These are phyloP conservation scores for Paratrypauchen microcephalus DNA, from an alignment of 2,797 vertebrate genomes.

Conservation along the genomic window DNA sequence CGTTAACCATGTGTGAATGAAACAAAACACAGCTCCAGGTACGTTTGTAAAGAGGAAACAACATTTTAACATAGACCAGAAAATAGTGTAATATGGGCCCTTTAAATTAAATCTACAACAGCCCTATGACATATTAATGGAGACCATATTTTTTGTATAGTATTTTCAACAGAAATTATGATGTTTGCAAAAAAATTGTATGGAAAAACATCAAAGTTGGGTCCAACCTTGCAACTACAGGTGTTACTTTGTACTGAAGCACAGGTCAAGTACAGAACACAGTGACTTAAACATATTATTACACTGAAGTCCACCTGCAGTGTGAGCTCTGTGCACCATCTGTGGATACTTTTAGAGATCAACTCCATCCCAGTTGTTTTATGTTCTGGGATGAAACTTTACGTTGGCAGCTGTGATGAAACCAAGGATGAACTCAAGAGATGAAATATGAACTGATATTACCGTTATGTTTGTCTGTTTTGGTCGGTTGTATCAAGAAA, in stretches of 20 bases:
- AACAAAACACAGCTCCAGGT: no score
- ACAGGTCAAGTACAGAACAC: constrained; percentile 16
- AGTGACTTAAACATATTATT: background rate
- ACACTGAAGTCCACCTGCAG: constrained; percentile 20
- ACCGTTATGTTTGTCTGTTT: background rate
- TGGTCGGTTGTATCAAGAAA: background rate
- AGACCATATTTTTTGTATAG: no score
- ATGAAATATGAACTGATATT: background rate
- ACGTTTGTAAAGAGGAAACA: no score
- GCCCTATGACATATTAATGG: no score
- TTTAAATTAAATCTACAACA: no score
- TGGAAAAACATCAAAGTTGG: no score
- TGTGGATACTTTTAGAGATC: constrained; percentile 10
- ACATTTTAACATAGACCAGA: no score
- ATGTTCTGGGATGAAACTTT: constrained; percentile 11
- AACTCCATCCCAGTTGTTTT: background rate
- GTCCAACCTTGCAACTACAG: background rate
- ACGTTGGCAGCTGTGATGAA: background rate
- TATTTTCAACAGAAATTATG: no score
- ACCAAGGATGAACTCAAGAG: background rate
- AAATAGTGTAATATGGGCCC: no score
- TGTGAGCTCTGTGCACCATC: constrained; percentile 1
- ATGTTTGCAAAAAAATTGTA: no score
- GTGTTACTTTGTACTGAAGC: background rate
- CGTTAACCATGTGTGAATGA: no score